Conservation (phyloP, 2,113 vertebrate species). For the Oreochromis spilurus region DNA sequence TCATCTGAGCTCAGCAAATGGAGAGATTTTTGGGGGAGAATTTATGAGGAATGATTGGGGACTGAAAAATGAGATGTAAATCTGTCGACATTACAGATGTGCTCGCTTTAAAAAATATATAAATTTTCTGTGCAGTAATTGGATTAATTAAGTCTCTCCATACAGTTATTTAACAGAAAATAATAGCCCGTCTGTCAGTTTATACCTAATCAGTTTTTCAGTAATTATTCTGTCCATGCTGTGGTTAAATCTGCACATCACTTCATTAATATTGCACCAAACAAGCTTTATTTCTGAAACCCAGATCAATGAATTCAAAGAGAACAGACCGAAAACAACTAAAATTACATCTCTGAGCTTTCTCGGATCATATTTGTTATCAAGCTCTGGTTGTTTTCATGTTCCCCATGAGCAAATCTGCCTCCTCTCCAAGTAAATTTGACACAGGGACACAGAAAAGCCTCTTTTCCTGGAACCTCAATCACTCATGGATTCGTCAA, state of each 20-base stretch:
- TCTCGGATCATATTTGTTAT: constrained; percentile 11
- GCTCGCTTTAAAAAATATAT: background rate
- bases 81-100: background rate
- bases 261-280: background rate
- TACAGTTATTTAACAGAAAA: background rate
- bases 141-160: background rate
- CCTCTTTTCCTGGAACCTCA: constrained; percentile 35
- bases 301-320: background rate
- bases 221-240: background rate
- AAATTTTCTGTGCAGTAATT: background rate
- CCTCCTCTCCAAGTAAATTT: constrained; percentile 2
- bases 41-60: background rate
- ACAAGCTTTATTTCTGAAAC: background rate
- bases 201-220: background rate
- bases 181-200: background rate
- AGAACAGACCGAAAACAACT: background rate
- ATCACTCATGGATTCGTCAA: constrained; percentile 43
- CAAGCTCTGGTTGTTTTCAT: constrained; percentile 7
- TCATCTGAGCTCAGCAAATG: background rate
- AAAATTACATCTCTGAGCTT: background rate
- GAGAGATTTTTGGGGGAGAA: background rate
- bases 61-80: background rate
- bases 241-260: background rate
- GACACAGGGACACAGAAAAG: constrained; percentile 39
- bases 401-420: constrained; percentile 23